These are phyloP conservation scores for Loxodonta africana DNA, from an alignment of 2,113 vertebrate genomes.

Conservation along the genomic window DNA sequence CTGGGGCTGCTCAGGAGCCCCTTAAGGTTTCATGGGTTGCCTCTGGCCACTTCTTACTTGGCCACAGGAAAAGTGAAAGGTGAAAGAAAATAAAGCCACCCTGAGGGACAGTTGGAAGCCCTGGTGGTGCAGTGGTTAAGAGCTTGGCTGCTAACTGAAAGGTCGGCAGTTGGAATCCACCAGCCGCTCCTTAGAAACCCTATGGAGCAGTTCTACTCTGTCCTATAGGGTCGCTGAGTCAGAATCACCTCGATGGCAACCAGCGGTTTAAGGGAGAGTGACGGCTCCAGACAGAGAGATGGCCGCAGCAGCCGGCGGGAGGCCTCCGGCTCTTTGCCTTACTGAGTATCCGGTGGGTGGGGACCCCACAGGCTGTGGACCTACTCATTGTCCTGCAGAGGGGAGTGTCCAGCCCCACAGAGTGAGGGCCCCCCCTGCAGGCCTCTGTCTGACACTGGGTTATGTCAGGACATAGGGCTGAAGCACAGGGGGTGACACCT, in stretches of 20 bases:
- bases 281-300: fast-evolving
- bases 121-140: too few relatives aligned
- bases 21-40: fast-evolving
- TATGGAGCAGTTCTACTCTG: too few relatives aligned
- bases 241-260: too few relatives aligned
- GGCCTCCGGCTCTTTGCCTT: background rate
- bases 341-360: background rate
- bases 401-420: background rate
- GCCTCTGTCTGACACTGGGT: background rate
- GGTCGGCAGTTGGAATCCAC: too few relatives aligned
- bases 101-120: too few relatives aligned
- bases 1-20: background rate
- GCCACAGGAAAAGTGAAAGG: background rate
- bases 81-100: background rate
- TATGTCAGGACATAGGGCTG: background rate
- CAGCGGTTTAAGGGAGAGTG: too few relatives aligned
- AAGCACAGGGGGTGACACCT: fast-evolving
- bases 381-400: background rate
- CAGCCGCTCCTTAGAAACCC: too few relatives aligned
- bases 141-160: too few relatives aligned
- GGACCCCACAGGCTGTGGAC: background rate
- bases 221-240: too few relatives aligned
- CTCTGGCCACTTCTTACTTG: background rate
- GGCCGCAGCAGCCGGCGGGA: background rate
- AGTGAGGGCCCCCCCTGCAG: too few relatives aligned